Percentiles rank a stretch among this genome's conserved stretches.
Evolutionary conservation across 1,140 invertebrate genomes (phyloP).

Genomic region (Hyles vespertilio): DNA sequence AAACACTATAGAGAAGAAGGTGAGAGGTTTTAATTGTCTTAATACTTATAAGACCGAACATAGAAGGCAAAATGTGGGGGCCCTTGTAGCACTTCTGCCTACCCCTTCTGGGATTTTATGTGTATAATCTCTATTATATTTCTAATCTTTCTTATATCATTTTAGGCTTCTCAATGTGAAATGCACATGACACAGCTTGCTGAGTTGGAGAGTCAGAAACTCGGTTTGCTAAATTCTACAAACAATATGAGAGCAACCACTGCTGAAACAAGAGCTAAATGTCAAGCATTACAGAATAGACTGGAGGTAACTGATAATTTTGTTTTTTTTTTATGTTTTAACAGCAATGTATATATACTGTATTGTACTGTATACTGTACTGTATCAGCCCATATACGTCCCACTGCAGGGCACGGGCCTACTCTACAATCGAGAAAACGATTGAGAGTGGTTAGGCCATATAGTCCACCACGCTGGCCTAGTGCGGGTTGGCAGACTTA

Average conservation of each 20-base stretch:
- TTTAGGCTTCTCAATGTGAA: conserved; percentile 50
- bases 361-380: too few species aligned
- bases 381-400: too few species aligned
- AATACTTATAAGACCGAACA: not conserved
- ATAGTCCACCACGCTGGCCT: too few species aligned
- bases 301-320: conserved; percentile 32
- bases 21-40: conserved; percentile 13
- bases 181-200: conserved; percentile 43
- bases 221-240: conserved; percentile 35
- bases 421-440: too few species aligned
- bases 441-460: too few species aligned
- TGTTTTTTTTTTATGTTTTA: not conserved
- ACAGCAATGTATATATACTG: too few species aligned
- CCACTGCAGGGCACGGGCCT: too few species aligned
- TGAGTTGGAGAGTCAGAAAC: conserved; percentile 42
- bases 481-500: too few species aligned
- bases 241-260: conserved; percentile 33
- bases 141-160: not conserved
- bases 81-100: too few species aligned
- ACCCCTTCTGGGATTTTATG: too few species aligned
- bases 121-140: too few species aligned
- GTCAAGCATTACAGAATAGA: conserved; percentile 33
- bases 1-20: conserved; percentile 47
- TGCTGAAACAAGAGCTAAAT: conserved; percentile 45
- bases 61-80: too few species aligned